Evolutionary conservation across 2,797 vertebrate species (phyloP).

Genomic region (Peromyscus attwateri): DNA sequence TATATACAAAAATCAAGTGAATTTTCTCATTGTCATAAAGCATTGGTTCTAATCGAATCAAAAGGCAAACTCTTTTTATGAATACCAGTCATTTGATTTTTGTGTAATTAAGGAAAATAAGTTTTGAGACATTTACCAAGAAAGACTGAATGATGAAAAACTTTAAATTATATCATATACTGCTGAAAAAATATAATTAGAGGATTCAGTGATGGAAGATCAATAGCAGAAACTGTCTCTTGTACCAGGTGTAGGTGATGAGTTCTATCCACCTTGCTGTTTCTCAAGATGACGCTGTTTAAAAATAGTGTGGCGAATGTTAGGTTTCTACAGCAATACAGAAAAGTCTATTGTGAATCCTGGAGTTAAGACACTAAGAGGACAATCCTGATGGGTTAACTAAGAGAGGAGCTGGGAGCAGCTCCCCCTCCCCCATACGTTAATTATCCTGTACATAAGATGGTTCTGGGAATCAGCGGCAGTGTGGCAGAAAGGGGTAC

Average conservation of each 20-base stretch:
- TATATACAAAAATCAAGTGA: slow-evolving; percentile 13
- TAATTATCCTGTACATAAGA: neutral
- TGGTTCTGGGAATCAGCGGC: neutral
- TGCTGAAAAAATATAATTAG: neutral
- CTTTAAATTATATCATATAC: neutral
- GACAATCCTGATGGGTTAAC: neutral
- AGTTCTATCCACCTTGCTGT: neutral
- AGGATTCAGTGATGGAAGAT: neutral
- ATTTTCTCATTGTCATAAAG: slow-evolving; percentile 56
- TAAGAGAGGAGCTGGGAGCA: neutral
- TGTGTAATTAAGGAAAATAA: neutral
- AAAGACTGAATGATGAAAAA: slow-evolving; percentile 25
- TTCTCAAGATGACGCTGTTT: neutral
- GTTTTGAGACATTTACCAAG: neutral
- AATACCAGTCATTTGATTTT: slow-evolving; percentile 21
- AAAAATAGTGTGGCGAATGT: neutral
- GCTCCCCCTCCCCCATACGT: neutral
- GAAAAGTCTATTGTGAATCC: neutral
- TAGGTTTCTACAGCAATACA: neutral
- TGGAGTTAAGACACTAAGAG: slow-evolving; percentile 10
- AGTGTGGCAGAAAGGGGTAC: neutral
- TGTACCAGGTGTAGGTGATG: neutral
- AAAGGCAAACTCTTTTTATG: neutral
- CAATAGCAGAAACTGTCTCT: neutral
- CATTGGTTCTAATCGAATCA: neutral